Evolutionary conservation across 2,797 vertebrate species (phyloP).

Genomic region (Graptemys geographica): DNA sequence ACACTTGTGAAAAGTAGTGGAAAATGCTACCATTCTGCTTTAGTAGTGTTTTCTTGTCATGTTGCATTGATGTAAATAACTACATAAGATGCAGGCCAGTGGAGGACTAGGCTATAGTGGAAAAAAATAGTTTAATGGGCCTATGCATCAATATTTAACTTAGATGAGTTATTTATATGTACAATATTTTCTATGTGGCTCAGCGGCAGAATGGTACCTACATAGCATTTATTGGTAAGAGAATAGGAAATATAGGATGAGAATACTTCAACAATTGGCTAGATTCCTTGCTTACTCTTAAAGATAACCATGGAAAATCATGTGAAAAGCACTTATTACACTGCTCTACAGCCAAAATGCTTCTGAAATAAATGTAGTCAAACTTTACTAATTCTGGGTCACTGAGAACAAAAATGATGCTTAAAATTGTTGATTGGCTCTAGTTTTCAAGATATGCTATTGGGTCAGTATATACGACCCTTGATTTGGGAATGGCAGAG

Average conservation of each 20-base stretch:
- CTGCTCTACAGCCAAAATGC: too few relatives aligned
- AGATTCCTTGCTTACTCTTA: background rate
- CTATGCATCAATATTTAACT: background rate
- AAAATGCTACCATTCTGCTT: background rate
- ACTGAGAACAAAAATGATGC: too few relatives aligned
- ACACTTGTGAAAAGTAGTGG: background rate
- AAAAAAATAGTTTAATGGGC: background rate
- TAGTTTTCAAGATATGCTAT: too few relatives aligned
- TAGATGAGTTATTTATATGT: too few relatives aligned
- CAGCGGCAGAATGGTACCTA: background rate
- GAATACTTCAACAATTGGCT: background rate
- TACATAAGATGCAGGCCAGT: background rate
- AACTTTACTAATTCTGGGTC: too few relatives aligned
- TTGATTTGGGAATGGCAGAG: too few relatives aligned
- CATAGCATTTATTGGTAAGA: background rate
- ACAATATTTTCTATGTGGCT: background rate
- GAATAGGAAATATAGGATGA: background rate
- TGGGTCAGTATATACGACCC: too few relatives aligned
- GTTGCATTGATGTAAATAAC: background rate
- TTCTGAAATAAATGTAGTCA: too few relatives aligned
- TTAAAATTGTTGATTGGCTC: too few relatives aligned
- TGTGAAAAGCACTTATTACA: background rate
- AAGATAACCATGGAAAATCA: background rate
- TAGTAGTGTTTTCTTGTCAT: background rate
- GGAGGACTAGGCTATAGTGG: fast-evolving